Conservation (phyloP, 2,888 invertebrate genomes). For the Amblyteles armatorius region DNA sequence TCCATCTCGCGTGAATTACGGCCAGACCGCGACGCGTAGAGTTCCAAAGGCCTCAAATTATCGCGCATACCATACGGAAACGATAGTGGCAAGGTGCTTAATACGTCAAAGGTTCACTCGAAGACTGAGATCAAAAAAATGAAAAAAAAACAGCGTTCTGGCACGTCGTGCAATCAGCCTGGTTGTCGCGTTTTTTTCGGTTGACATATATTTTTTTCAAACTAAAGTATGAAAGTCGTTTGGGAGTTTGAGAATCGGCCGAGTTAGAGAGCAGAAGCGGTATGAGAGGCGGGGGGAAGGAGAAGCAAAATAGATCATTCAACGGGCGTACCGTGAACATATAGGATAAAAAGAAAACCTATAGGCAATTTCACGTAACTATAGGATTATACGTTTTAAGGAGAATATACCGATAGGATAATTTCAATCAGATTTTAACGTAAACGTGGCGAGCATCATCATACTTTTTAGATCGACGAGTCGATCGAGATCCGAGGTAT, state of each 20-base stretch:
- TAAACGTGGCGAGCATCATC: conserved; percentile 44
- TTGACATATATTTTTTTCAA: conserved; percentile 3
- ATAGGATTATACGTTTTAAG: conserved; percentile 39
- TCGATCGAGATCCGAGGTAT: conserved; percentile 23
- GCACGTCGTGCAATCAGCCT: conserved; percentile 15
- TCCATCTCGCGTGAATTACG: conserved; percentile 3
- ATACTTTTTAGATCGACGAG: conserved; percentile 35
- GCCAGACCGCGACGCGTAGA: not conserved
- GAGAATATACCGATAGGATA: conserved; percentile 48
- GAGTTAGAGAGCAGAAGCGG: conserved; percentile 4
- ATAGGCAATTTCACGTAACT: conserved; percentile 55
- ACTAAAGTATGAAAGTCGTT: conserved; percentile 11
- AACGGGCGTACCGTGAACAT: conserved; percentile 38
- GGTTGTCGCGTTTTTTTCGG: not conserved
- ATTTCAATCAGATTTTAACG: conserved; percentile 63
- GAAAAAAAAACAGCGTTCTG: conserved; percentile 1
- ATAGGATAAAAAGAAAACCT: conserved; percentile 27
- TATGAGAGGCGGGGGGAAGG: not conserved
- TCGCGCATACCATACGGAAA: not conserved
- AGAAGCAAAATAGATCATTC: conserved; percentile 20
- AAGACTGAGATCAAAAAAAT: conserved; percentile 56
- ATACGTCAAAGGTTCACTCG: conserved; percentile 34
- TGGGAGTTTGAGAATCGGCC: not conserved
- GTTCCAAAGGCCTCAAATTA: conserved; percentile 24
- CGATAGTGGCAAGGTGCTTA: conserved; percentile 16